These are phyloP conservation scores for Thymallus thymallus DNA, from an alignment of 2,113 vertebrate species.

Conservation along the genomic window DNA sequence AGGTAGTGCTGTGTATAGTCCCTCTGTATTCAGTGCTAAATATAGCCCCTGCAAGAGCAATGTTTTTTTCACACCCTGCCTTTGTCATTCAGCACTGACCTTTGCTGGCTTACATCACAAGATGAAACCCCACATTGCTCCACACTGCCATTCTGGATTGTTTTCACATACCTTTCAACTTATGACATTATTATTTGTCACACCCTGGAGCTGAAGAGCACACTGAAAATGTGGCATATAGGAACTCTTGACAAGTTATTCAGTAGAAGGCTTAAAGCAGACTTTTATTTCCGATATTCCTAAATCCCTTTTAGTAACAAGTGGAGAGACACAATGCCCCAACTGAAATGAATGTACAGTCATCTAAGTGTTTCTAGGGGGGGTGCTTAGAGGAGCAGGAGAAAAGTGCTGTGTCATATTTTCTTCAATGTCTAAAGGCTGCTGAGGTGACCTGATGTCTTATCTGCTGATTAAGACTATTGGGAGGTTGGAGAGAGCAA, in stretches of 20 bases:
- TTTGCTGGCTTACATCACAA: conserved; percentile 24
- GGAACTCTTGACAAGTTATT: conserved; percentile 10
- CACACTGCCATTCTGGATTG: conserved; percentile 20
- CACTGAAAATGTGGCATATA: not conserved
- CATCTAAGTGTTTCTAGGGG: no score
- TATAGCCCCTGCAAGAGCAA: conserved; percentile 8
- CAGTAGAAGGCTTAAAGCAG: not conserved
- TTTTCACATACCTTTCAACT: conserved; percentile 2
- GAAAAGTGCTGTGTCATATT: not conserved
- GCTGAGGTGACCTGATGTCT: not conserved
- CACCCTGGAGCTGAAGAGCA: not conserved
- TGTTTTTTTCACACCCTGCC: conserved; percentile 23
- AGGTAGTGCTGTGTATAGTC: not conserved
- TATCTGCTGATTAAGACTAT: not conserved
- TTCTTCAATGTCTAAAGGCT: not conserved
- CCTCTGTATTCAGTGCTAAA: no score
- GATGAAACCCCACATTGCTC: conserved; percentile 1
- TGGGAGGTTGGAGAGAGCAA: not conserved
- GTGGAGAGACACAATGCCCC: not conserved
- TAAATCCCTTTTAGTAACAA: not conserved
- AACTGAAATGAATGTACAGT: not conserved
- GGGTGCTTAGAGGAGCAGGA: not conserved
- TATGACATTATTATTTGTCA: conserved; percentile 7
- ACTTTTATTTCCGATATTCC: not conserved
- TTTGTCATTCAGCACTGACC: conserved; percentile 24